Evolutionary conservation across 2,888 invertebrate genomes (phyloP).

Genomic region (Parasteatoda lunata): DNA sequence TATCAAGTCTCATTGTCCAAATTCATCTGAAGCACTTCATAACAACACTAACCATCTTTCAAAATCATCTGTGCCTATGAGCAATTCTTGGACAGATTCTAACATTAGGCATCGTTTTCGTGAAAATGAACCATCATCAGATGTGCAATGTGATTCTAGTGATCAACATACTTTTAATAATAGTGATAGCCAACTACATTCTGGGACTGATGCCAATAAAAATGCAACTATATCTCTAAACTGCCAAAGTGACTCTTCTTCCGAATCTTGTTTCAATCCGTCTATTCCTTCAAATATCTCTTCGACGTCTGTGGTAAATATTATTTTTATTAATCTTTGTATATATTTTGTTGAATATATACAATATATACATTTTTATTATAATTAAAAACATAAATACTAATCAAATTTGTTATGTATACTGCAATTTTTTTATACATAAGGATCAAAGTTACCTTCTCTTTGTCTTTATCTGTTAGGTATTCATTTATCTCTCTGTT

Average conservation of each 20-base stretch:
- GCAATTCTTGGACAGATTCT: constrained; percentile 54
- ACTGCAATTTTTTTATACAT: no score
- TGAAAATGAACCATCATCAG: constrained; percentile 21
- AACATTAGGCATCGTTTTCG: constrained; percentile 30
- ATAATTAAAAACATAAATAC: no score
- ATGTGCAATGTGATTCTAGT: constrained; percentile 36
- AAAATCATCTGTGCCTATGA: constrained; percentile 49
- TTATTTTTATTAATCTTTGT: background rate
- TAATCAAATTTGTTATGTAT: no score
- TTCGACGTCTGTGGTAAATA: constrained; percentile 53
- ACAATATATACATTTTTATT: no score
- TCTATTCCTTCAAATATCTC: constrained; percentile 34
- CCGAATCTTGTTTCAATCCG: constrained; percentile 21
- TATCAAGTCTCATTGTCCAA: constrained; percentile 40
- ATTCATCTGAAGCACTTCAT: constrained; percentile 29
- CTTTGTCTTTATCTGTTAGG: no score
- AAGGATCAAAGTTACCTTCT: no score
- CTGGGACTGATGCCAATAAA: constrained; percentile 11
- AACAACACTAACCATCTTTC: constrained; percentile 26
- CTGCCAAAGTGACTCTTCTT: constrained; percentile 39
- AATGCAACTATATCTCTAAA: constrained; percentile 36
- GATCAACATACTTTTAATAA: constrained; percentile 22
- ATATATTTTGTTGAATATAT: no score
- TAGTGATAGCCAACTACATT: constrained; percentile 18
- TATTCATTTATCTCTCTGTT: no score